Conservation (phyloP, 64 coral and sea anemone species). For the Porites australiensis region DNA sequence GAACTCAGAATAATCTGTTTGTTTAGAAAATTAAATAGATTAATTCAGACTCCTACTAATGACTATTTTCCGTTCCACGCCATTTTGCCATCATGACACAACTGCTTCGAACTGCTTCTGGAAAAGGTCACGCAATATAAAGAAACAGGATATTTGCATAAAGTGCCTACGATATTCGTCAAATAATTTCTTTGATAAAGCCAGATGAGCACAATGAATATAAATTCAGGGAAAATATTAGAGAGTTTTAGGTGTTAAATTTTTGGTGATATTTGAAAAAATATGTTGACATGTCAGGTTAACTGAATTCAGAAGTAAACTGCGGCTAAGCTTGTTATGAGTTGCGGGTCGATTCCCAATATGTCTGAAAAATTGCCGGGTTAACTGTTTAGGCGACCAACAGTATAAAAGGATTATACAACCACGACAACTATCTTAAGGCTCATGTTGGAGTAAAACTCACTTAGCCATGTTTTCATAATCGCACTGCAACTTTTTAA, state of each 20-base stretch:
- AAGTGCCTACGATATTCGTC: background rate
- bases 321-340: background rate
- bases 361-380: background rate
- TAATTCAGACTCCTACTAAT: background rate
- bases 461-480: background rate
- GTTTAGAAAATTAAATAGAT: slow-evolving; percentile 5
- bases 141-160: background rate
- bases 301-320: background rate
- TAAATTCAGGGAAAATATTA: background rate
- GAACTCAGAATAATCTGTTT: slow-evolving; percentile 5
- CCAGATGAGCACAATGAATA: background rate
- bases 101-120: background rate
- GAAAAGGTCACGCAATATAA: slow-evolving; percentile 23
- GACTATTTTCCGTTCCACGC: background rate
- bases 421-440: background rate
- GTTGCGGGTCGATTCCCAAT: background rate
- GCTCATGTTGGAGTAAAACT: background rate
- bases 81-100: background rate
- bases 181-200: background rate
- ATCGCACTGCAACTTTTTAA: background rate
- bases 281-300: background rate
- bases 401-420: too few species aligned
- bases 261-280: background rate
- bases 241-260: background rate
- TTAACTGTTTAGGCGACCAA: background rate